Evolutionary conservation across 30 jellyfish, hydroid and myxozoan species (phyloP), one percentile per base, ranked within the genome.

Genomic region (Turritopsis rubra): DNA sequence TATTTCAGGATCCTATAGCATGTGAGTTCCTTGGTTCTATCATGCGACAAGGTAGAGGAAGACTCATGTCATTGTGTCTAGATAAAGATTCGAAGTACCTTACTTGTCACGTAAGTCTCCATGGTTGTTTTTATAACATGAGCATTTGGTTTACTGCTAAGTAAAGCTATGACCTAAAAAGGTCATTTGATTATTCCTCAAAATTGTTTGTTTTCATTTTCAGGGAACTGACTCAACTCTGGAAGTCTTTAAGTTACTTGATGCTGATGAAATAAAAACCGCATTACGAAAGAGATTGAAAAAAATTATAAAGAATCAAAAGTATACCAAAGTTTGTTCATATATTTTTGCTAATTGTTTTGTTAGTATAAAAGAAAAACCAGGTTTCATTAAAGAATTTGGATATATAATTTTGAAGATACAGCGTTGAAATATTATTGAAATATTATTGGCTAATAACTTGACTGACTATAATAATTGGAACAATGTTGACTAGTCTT

Each of bases 61-160:
- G 98, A 30, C 95, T 88, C 28, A 89, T 90, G 27, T 87, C 96
- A 9, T 31, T 92, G 23, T 54, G 66, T 26, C 23, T 88, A 27
- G 96, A 92, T 73, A n/a, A 31, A 0, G 24, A 95, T 25, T 95
- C 87, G 71, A 81, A 84, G 70, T 92, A 84, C 79, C 81, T 92
- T 0, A 96, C 95, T 26, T 92, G 98, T 52, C 98, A 92, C 65
- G 98, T 92, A 75, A 80, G 98, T 84, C 41, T 18, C 8, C n/a
- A 8, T 25, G 66, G 1, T 9, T 66, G 8, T 66, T 60, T 19
- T 8, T 71, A 75, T 52, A 19, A 24, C 9, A 74, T 74, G 21
- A n/a, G n/a, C n/a, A n/a, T n/a, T n/a, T n/a, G n/a, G n/a, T n/a
- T n/a, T n/a, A n/a, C n/a, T n/a, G n/a, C n/a, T n/a, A n/a, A n/a